Percentiles rank a stretch among this genome's conserved stretches.
phyloP scores from a whole-genome alignment of 2,113 vertebrate genomes.

The Pandion haliaetus region DNA sequence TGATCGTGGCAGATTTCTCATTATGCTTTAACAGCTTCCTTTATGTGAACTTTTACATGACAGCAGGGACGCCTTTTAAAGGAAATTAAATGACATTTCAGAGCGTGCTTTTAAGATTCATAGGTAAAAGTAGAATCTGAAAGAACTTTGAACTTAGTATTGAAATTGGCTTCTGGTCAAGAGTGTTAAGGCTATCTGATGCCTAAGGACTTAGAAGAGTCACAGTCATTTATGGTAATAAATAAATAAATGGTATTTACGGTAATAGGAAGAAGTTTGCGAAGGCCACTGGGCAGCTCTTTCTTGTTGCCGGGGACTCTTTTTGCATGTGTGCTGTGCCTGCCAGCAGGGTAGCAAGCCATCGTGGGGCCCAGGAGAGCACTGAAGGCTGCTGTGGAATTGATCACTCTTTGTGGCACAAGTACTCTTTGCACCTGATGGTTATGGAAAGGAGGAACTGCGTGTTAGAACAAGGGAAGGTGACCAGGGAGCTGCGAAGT shows the following conservation, averaged over 20 bases:
- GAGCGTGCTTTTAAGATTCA: background rate
- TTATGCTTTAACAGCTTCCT: background rate
- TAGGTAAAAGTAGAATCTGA: background rate
- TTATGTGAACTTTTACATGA: background rate
- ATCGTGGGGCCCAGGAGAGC: background rate
- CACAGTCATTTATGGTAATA: background rate
- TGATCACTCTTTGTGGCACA: background rate
- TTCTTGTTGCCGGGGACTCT: background rate
- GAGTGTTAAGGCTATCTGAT: background rate
- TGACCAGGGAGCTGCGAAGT: background rate
- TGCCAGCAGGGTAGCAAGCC: background rate
- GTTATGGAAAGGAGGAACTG: background rate
- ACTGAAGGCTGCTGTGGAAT: background rate
- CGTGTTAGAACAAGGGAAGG: accelerated
- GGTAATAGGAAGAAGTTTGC: background rate
- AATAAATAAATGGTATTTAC: background rate
- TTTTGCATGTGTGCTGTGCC: background rate
- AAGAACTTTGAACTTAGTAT: background rate
- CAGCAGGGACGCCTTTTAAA: background rate
- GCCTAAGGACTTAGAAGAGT: background rate
- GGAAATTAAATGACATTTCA: background rate
- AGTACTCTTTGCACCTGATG: background rate
- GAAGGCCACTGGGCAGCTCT: background rate
- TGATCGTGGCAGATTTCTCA: background rate
- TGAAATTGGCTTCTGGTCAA: background rate